Conservation (phyloP, 35 echinoderm and acorn worm genomes). For the Lytechinus pictus region DNA sequence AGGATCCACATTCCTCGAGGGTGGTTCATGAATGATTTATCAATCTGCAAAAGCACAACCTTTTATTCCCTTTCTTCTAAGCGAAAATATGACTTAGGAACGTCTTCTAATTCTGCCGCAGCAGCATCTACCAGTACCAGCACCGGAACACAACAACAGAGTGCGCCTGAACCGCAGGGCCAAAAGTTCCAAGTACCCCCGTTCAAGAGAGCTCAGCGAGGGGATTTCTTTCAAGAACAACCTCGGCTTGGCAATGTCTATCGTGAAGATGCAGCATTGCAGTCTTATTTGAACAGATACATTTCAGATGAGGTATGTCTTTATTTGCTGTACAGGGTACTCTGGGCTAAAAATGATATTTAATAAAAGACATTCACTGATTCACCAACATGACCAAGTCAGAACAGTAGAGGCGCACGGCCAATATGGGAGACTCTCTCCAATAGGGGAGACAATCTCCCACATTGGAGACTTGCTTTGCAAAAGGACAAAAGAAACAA, state of each 20-base stretch:
- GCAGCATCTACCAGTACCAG: background rate
- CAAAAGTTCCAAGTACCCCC: background rate
- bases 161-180: background rate
- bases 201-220: slow-evolving; percentile 58
- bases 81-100: background rate
- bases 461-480: too few relatives aligned
- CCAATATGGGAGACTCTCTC: too few relatives aligned
- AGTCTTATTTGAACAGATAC: background rate
- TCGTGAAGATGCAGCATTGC: slow-evolving; percentile 53
- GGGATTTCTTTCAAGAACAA: slow-evolving; percentile 61
- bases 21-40: background rate
- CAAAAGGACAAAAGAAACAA: too few relatives aligned
- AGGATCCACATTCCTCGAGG: background rate
- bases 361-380: too few relatives aligned
- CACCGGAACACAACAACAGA: background rate
- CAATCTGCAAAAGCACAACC: background rate
- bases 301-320: background rate
- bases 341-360: too few relatives aligned
- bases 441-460: too few relatives aligned
- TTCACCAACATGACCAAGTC: too few relatives aligned
- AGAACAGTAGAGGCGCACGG: too few relatives aligned
- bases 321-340: background rate
- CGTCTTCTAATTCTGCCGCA: background rate
- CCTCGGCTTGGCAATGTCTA: slow-evolving; percentile 55
- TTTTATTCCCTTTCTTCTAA: background rate